Evolutionary conservation across 2,888 invertebrate species (phyloP), one percentile per base, ranked within the genome.

Genomic region (Pollenia amentaria): DNA sequence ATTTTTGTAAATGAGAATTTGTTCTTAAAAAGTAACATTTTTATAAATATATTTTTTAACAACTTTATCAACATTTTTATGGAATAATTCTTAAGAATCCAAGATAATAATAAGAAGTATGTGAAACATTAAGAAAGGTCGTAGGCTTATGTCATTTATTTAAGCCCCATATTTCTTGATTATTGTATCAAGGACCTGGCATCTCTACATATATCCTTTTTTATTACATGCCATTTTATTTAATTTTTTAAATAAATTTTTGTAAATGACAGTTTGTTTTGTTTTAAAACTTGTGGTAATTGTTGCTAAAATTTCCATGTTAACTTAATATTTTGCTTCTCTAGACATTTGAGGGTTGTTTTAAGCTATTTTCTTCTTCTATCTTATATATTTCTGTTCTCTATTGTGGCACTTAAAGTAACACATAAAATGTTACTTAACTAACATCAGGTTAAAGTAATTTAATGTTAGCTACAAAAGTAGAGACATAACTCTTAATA

Each of bases 371-470:
- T 12, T 46, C 12, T 40, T 9, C 12, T 9, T 42, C 9, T 16
- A 51, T 11, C 40, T 14, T 8, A n/a, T n/a, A n/a, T 62, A 12
- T 9, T 21, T 51, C 11, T n/a, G n/a, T 12, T 60, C 0, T 69
- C 62, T 62, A 42, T 64, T 40, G 51, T 48, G 48, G n/a, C 51
- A 75, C 64, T 53, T 51, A 21, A 51, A 67, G 18, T 69, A 69
- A 69, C 60, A 78, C 48, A 51, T 60, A 38, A 60, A 69, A 51
- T 78, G 57, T 78, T 78, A 69, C 40, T 78, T 60, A 70, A 51
- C 51, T 69, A 51, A n/a, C 60, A 11, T 51, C 16, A 70, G 51
- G 42, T 51, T 51, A 70, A 60, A 62, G 12, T 42, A 69, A n/a
- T 48, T 14, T 21, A 48, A 69, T 29, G 21, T 3, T 18, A 21